Conservation (phyloP, 2,888 invertebrate species). For the Dusona sp. region DNA sequence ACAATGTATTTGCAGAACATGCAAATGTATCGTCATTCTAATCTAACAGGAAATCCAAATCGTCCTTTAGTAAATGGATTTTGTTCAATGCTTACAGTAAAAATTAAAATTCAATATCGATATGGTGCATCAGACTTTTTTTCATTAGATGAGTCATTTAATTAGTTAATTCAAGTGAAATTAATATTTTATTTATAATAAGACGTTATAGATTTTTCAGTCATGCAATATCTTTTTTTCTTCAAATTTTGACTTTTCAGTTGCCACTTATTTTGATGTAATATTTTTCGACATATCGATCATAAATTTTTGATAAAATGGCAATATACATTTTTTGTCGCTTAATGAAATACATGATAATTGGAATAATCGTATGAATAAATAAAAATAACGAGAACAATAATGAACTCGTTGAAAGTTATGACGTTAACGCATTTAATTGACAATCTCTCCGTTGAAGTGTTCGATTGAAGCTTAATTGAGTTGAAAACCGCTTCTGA, state of each 20-base stretch:
- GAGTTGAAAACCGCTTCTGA: conserved; percentile 52
- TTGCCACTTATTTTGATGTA: neutral
- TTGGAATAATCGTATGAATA: neutral
- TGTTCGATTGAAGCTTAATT: conserved; percentile 51
- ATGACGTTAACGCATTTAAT: conserved; percentile 40
- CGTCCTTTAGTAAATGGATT: neutral
- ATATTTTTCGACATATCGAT: neutral
- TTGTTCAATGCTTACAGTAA: neutral
- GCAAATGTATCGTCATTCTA: neutral
- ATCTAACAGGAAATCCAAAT: neutral
- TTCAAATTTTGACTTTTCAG: neutral
- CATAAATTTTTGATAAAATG: neutral
- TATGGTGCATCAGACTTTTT: too few relatives aligned
- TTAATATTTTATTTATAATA: too few relatives aligned
- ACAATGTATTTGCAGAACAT: neutral
- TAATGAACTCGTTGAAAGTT: conserved; percentile 19
- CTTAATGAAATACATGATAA: neutral
- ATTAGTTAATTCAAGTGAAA: too few relatives aligned
- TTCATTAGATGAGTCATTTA: too few relatives aligned
- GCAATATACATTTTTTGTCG: neutral
- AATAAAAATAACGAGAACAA: neutral
- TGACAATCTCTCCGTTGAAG: conserved; percentile 21
- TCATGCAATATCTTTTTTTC: too few relatives aligned
- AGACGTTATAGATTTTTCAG: too few relatives aligned
- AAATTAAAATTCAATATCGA: too few relatives aligned